phyloP scores from a whole-genome alignment of 1,140 invertebrate genomes.

The Ceratina australensis region DNA sequence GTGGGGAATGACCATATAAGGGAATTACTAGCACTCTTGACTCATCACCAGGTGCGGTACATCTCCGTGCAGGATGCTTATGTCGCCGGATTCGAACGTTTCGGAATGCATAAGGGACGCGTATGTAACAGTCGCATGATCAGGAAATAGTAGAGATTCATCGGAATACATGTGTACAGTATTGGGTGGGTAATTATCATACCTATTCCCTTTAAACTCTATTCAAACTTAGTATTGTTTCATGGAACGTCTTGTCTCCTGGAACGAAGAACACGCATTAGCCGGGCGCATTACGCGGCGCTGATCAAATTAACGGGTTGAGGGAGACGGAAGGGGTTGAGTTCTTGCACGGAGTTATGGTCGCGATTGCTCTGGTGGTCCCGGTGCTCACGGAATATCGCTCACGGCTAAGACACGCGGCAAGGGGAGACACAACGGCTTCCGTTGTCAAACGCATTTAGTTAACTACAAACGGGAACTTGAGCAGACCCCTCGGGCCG shows the following conservation, averaged over 20 bases:
- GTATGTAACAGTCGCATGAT: too few relatives aligned
- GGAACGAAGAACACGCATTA: not conserved
- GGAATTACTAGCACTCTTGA: too few relatives aligned
- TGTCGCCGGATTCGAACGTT: too few relatives aligned
- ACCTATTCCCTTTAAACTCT: too few relatives aligned
- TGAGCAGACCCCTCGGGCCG: conserved; percentile 67
- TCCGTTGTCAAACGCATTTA: conserved; percentile 80
- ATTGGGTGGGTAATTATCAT: too few relatives aligned
- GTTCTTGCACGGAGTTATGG: not conserved
- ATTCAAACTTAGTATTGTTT: too few relatives aligned
- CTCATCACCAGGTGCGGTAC: too few relatives aligned
- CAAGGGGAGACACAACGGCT: conserved; percentile 71
- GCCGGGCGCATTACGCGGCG: not conserved
- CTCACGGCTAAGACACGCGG: conserved; percentile 65
- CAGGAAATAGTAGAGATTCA: too few relatives aligned
- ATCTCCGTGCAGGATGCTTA: too few relatives aligned
- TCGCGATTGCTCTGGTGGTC: not conserved
- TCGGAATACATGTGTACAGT: too few relatives aligned
- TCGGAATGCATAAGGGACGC: too few relatives aligned
- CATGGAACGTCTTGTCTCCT: not conserved
- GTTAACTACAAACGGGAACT: conserved; percentile 77
- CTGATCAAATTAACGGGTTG: not conserved
- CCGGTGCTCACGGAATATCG: conserved; percentile 38
- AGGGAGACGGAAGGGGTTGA: not conserved
- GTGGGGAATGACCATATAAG: too few relatives aligned